Evolutionary conservation across 2,888 invertebrate genomes (phyloP).

Genomic region (Zhengitettix transpicula): DNA sequence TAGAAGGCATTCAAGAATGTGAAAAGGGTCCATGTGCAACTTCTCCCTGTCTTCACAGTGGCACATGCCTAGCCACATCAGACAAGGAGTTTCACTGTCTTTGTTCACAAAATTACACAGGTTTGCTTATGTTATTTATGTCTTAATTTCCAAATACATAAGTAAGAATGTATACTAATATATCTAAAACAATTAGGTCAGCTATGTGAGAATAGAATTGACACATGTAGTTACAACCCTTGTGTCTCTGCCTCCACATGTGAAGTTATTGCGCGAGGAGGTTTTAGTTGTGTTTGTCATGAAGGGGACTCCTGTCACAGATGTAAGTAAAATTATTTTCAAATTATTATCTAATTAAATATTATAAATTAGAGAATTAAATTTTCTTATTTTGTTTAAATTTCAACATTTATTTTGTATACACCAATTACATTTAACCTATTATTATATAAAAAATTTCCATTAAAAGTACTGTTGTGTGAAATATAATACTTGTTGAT

Average conservation of each 20-base stretch:
- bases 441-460: too few species aligned
- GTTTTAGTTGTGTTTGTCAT: constrained; percentile 63
- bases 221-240: constrained; percentile 63
- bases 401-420: too few species aligned
- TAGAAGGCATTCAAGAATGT: not conserved
- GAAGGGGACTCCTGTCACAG: constrained; percentile 55
- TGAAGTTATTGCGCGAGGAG: constrained; percentile 46
- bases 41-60: not conserved
- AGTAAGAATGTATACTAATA: not conserved
- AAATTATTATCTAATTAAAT: too few species aligned
- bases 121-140: constrained; percentile 1
- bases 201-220: constrained; percentile 55
- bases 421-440: too few species aligned
- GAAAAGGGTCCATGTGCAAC: not conserved
- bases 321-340: constrained; percentile 35
- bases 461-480: too few species aligned
- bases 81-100: not conserved
- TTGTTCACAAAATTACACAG: not conserved
- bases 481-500: too few species aligned
- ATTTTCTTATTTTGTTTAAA: too few species aligned
- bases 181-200: constrained; percentile 28
- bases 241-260: constrained; percentile 63
- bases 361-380: too few species aligned
- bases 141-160: not conserved
- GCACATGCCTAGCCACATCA: not conserved